Evolutionary conservation across 1,140 invertebrate species (phyloP).

Genomic region (Camponotus floridanus): DNA sequence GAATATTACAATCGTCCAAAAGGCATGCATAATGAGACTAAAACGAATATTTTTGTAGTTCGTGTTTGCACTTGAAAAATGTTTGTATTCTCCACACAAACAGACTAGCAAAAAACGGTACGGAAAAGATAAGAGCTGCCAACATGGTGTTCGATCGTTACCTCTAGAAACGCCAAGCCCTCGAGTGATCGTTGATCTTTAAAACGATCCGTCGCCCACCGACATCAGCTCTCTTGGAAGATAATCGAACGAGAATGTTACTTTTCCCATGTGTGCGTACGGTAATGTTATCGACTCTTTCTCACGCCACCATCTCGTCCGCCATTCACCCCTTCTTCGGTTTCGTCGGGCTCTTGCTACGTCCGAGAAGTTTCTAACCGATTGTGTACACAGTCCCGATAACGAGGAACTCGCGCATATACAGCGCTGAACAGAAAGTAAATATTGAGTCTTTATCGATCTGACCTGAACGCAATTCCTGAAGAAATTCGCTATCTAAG

Average conservation of each 20-base stretch:
- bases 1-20: not conserved
- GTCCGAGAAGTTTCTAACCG: slow-evolving; percentile 64
- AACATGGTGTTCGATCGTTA: not conserved
- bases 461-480: slow-evolving; percentile 45
- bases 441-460: slow-evolving; percentile 69
- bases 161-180: not conserved
- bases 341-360: slow-evolving; percentile 39
- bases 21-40: not conserved
- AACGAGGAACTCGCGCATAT: slow-evolving; percentile 61
- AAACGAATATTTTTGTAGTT: slow-evolving; percentile 26
- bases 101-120: not conserved
- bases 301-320: slow-evolving; percentile 24
- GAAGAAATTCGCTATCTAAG: slow-evolving; percentile 50
- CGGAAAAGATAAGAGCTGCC: not conserved
- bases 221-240: slow-evolving; percentile 28
- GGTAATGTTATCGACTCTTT: slow-evolving; percentile 57
- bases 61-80: slow-evolving; percentile 3
- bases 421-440: slow-evolving; percentile 60
- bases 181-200: slow-evolving; percentile 12
- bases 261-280: slow-evolving; percentile 48
- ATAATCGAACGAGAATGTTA: slow-evolving; percentile 59
- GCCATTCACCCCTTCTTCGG: not conserved
- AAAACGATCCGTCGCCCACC: slow-evolving; percentile 21
- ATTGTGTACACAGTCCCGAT: slow-evolving; percentile 67
- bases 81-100: slow-evolving; percentile 22